Base-by-base conservation (phyloP, 2,888 invertebrate species). In the Itoplectis maculator region DNA sequence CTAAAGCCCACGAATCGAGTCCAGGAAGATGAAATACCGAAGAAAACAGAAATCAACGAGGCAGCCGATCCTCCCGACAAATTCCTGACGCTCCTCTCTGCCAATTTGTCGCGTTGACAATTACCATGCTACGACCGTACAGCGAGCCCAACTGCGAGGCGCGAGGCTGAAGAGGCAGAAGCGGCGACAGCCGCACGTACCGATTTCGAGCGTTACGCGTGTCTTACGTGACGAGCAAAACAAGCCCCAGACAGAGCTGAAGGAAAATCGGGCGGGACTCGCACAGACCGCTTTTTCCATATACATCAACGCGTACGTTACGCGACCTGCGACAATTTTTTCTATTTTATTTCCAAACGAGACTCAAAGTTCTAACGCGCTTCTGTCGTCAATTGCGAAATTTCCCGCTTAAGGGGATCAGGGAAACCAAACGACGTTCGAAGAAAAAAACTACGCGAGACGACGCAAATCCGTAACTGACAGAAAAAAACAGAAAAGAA, bases 181-280 rank as follows among this genome's bases (percentile, higher is more conserved):
- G 40, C 63, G 45, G 51, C 61, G 42, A n/a, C 20, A 13, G 40
- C 20, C 65, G n/a, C 78, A 66, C 78, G 69, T 65, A 56, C 15
- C 69, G 73, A 73, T 81, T 77, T 73, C 63, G 23, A 77, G 54
- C 61, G 47, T 66, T 68, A 73, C 76, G 37, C n/a, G 76, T 51
- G 40, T 76, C 42, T 77, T 81, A 81, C 81, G 81, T 81, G 81
- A 81, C 81, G 56, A 69, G 74, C 49, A 69, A 42, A 68, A 65
- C 75, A 70, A 75, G 15, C 45, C n/a, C 23, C 18, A 7, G n/a
- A 4, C 29, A 5, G 8, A 18, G 15, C 15, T 59, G n/a, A 63
- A 47, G 13, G 66, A 29, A 29, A 29, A 42, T 35, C 45, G 56
- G 54, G n/a, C n/a, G 29, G 18, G 47, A 42, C 49, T 37, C 29